These are phyloP conservation scores for Chelonus insularis DNA, from an alignment of 1,140 invertebrate species.

Conservation along the genomic window DNA sequence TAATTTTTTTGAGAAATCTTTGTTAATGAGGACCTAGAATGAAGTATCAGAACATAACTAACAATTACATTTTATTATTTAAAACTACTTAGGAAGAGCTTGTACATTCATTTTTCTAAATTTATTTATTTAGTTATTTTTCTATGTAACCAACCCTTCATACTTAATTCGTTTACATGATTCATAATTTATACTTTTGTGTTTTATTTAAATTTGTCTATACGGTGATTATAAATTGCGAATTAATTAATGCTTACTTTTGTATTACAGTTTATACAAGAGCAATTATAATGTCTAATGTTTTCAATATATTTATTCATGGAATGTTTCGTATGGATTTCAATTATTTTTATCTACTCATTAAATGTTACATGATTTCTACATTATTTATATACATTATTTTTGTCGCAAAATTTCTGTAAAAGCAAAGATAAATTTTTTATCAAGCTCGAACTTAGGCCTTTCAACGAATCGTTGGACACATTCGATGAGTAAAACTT, in stretches of 20 bases:
- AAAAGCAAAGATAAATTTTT: too few relatives aligned
- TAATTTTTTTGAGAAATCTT: too few relatives aligned
- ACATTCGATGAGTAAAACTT: constrained; percentile 15
- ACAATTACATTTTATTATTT: too few relatives aligned
- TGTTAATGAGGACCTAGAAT: too few relatives aligned
- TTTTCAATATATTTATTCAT: too few relatives aligned
- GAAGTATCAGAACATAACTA: too few relatives aligned
- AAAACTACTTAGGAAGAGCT: too few relatives aligned
- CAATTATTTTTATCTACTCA: neutral
- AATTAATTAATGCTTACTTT: neutral
- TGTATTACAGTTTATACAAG: too few relatives aligned
- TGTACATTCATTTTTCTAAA: neutral
- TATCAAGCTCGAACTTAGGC: constrained; percentile 10
- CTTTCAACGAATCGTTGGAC: constrained; percentile 13
- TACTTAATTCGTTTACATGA: constrained; percentile 20
- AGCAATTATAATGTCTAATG: too few relatives aligned
- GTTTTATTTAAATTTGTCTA: neutral
- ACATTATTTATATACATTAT: too few relatives aligned
- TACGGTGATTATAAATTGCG: constrained; percentile 5
- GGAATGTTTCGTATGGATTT: constrained; percentile 22
- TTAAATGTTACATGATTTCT: too few relatives aligned
- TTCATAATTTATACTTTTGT: constrained; percentile 7
- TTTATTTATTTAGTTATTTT: neutral
- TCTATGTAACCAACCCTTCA: neutral
- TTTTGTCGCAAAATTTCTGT: too few relatives aligned